Evolutionary conservation across 2,888 invertebrate species (phyloP).

Genomic region (Loripinus fragilis): DNA sequence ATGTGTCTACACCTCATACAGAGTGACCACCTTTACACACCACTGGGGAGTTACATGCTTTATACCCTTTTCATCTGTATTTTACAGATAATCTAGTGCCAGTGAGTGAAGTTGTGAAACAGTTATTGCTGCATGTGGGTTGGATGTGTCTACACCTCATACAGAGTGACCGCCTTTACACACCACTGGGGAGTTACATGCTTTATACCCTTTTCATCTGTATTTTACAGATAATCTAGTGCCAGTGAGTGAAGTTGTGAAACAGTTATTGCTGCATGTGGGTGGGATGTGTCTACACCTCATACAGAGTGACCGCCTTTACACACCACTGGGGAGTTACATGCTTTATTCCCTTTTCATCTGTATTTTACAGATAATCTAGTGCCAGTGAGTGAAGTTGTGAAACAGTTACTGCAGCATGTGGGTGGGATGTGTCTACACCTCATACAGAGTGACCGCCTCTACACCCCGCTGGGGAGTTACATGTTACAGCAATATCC

Average conservation of each 20-base stretch:
- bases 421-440: conserved; percentile 82
- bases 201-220: too few species aligned
- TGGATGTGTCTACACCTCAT: conserved; percentile 82
- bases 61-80: too few species aligned
- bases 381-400: conserved; percentile 64
- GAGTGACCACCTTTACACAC: conserved; percentile 73
- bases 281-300: conserved; percentile 82
- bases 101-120: conserved; percentile 68
- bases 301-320: conserved; percentile 75
- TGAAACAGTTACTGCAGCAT: conserved; percentile 78
- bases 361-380: conserved; percentile 53
- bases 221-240: conserved; percentile 52
- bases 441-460: conserved; percentile 77
- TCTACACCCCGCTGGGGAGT: conserved; percentile 71
- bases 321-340: conserved; percentile 70
- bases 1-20: conserved; percentile 82
- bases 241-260: conserved; percentile 68
- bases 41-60: conserved; percentile 69
- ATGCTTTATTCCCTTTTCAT: too few species aligned
- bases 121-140: conserved; percentile 80
- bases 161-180: conserved; percentile 74
- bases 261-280: conserved; percentile 78
- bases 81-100: conserved; percentile 55
- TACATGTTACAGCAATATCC: conserved; percentile 75
- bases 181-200: conserved; percentile 68